Conservation (phyloP, 2,888 invertebrate species). For the Tetropium fuscum region DNA sequence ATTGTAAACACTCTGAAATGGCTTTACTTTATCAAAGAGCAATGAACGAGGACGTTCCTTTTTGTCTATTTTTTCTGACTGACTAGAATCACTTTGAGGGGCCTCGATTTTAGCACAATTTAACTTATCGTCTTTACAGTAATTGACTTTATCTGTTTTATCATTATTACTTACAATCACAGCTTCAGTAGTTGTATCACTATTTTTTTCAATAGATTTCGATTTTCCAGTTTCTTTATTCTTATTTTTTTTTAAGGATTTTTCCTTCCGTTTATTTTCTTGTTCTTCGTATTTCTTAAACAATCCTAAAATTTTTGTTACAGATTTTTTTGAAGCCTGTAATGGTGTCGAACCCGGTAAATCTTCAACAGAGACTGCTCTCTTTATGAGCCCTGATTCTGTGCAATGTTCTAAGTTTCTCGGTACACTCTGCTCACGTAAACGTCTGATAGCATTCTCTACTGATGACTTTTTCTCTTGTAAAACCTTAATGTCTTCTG, state of each 20-base stretch:
- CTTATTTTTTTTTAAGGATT: conserved; percentile 47
- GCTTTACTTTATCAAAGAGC: conserved; percentile 69
- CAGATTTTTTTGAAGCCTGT: conserved; percentile 74
- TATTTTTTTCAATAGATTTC: conserved; percentile 36
- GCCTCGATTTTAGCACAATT: conserved; percentile 22
- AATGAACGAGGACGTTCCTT: conserved; percentile 70
- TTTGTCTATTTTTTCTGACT: conserved; percentile 58
- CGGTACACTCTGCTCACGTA: conserved; percentile 78
- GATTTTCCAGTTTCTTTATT: conserved; percentile 47
- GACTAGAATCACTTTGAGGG: conserved; percentile 40
- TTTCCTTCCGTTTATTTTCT: conserved; percentile 55
- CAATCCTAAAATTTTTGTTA: conserved; percentile 81
- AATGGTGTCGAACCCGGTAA: conserved; percentile 68
- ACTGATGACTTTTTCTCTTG: conserved; percentile 63
- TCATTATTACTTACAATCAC: conserved; percentile 45
- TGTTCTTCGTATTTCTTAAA: conserved; percentile 80
- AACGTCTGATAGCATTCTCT: conserved; percentile 70
- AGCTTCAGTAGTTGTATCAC: conserved; percentile 53
- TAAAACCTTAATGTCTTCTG: conserved; percentile 45
- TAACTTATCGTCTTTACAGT: conserved; percentile 35
- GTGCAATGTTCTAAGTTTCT: conserved; percentile 67
- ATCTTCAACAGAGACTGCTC: conserved; percentile 80
- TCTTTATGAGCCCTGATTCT: conserved; percentile 77
- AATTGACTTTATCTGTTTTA: conserved; percentile 40
- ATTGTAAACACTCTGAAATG: conserved; percentile 65